Conservation (phyloP, 2,113 vertebrate species). For the Rhinolophus ferrumequinum region DNA sequence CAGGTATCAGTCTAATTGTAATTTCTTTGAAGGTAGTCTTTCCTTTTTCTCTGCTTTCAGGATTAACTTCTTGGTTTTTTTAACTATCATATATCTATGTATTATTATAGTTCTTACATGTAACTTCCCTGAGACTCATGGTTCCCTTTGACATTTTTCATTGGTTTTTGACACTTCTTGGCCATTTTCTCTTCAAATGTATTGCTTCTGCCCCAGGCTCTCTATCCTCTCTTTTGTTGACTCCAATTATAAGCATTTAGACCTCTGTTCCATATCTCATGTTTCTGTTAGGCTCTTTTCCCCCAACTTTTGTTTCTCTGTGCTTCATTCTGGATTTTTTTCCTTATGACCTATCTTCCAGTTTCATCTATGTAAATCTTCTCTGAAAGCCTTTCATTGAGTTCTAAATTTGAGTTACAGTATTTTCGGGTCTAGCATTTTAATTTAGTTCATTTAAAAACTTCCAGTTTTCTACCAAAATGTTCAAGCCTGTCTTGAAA, state of each 20-base stretch:
- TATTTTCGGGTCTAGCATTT: conserved; percentile 47
- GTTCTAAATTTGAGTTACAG: conserved; percentile 27
- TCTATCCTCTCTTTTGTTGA: not conserved
- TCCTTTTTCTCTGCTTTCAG: not conserved
- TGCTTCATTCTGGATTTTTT: conserved; percentile 37
- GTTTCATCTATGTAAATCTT: conserved; percentile 34
- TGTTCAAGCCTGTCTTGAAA: conserved; percentile 36
- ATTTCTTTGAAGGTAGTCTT: not conserved
- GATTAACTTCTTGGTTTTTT: conserved; percentile 14
- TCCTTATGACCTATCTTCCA: not conserved
- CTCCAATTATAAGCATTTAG: not conserved
- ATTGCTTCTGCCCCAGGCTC: not conserved
- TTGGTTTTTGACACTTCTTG: not conserved
- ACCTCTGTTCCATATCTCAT: not conserved
- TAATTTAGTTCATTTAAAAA: conserved; percentile 44
- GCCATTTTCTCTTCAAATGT: conserved; percentile 42
- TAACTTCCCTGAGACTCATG: not conserved
- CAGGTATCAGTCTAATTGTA: not conserved
- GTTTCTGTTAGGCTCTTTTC: not conserved
- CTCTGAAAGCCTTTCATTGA: conserved; percentile 45
- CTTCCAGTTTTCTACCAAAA: conserved; percentile 2
- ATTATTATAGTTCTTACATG: not conserved
- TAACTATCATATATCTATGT: not conserved
- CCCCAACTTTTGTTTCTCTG: not conserved
- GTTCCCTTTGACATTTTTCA: conserved; percentile 24